Percentiles rank a stretch among this genome's conserved stretches.
Evolutionary conservation across 2,888 invertebrate species (phyloP).

Genomic region (Leuctra nigra): DNA sequence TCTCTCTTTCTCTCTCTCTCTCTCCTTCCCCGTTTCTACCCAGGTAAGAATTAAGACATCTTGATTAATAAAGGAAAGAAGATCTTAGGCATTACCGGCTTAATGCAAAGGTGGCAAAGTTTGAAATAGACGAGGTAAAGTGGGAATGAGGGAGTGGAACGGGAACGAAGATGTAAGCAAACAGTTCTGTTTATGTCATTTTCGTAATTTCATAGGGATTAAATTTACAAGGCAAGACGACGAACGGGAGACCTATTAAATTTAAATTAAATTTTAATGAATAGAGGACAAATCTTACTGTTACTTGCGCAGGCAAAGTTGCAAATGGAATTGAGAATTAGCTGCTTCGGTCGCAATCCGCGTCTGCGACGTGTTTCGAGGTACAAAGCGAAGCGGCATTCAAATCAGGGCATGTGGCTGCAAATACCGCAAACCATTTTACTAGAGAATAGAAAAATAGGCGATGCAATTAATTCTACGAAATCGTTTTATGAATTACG

Average conservation of each 20-base stretch:
- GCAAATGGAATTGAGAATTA: conserved; percentile 26
- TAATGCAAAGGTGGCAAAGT: conserved; percentile 14
- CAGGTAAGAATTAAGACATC: conserved; percentile 28
- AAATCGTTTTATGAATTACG: no score
- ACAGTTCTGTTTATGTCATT: conserved; percentile 26
- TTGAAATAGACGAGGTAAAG: conserved; percentile 7
- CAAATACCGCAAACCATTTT: no score
- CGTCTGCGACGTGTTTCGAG: background rate
- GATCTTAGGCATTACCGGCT: conserved; percentile 13
- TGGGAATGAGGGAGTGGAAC: background rate
- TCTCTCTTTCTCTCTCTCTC: conserved; percentile 15
- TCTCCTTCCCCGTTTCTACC: conserved; percentile 15
- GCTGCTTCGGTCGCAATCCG: conserved; percentile 11
- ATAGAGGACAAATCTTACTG: conserved; percentile 21
- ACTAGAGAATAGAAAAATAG: no score
- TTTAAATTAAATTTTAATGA: conserved; percentile 30
- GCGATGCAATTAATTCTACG: no score
- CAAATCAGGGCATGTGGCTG: no score
- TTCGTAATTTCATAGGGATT: conserved; percentile 27
- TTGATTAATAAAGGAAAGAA: conserved; percentile 23
- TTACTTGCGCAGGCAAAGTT: conserved; percentile 21
- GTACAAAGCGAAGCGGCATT: no score
- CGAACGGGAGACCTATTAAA: conserved; percentile 25
- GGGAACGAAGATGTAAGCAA: conserved; percentile 17
- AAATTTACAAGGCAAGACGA: conserved; percentile 25